phyloP scores from a whole-genome alignment of 2,888 invertebrate genomes.

The Acronicta psi region DNA sequence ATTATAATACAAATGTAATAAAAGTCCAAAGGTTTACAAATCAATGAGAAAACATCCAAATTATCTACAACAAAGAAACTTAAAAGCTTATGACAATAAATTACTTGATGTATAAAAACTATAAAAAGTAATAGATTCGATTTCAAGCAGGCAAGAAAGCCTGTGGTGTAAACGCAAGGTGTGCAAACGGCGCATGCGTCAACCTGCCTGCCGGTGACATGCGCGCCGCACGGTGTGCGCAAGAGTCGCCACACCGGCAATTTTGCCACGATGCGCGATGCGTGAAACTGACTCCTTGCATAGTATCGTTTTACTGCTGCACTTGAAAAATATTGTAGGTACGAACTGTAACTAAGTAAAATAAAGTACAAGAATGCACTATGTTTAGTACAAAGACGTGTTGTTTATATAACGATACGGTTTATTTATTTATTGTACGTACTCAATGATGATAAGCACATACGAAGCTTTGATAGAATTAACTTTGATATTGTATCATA shows the following conservation, averaged over 20 bases:
- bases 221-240: conserved; percentile 54
- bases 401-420: conserved; percentile 20
- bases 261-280: conserved; percentile 55
- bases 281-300: conserved; percentile 43
- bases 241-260: conserved; percentile 59
- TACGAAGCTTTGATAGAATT: not conserved
- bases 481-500: no score
- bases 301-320: conserved; percentile 75
- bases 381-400: conserved; percentile 15
- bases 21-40: no score
- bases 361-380: conserved; percentile 28
- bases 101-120: conserved; percentile 31
- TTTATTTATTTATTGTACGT: conserved; percentile 19
- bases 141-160: conserved; percentile 49
- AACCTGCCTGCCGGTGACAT: conserved; percentile 57
- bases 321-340: conserved; percentile 50
- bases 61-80: conserved; percentile 10
- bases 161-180: conserved; percentile 60
- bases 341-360: conserved; percentile 21
- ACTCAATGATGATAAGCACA: conserved; percentile 1
- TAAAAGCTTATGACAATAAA: conserved; percentile 28
- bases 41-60: conserved; percentile 3
- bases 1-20: no score
- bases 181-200: conserved; percentile 57
- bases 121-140: conserved; percentile 51